Base-by-base conservation (phyloP, 2,888 invertebrate species). In the Thyatira batis region DNA sequence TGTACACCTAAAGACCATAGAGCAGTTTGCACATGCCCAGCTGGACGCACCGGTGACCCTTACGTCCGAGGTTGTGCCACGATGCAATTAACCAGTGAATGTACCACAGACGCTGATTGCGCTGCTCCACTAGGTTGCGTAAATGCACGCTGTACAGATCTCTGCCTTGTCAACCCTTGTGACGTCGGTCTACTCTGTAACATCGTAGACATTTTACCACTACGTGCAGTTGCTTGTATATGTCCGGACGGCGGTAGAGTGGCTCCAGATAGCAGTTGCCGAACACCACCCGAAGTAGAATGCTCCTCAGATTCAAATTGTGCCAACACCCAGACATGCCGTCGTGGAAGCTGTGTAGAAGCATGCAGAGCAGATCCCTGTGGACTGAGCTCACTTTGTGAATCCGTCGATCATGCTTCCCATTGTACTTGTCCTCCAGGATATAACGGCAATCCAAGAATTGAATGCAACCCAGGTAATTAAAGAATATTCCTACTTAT, bases 161-260 rank as follows among this genome's bases (percentile, higher is more conserved):
- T 97, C 3, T 98, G 98, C 73, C 85, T 93, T 10, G 93, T 94
- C 8, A 94, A 94, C 64, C 94, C 96, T 45, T 98, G 98, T 76
- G 94, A 94, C 13, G 89, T 93, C 4, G 96, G 96, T 62, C 96
- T 98, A 67, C 93, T 95, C 55, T 98, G 98, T 80, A 93, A 94
- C 56, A 96, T 97, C 0, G 89, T 96, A 10, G 96, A 97, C 67
- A 95, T 96, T 0, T 78, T 95, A 46, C 97, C 98, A 1, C 85
- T 97, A 60, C 94, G 97, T 51, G 97, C 97, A 0, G 95, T 97
- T 69, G 96, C 97, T 69, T 98, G 98, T 78, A 94, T 96, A 73
- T 98, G 98, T 84, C 96, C 97, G 13, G 93, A 95, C 43, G 97
- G 97, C 59, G 96, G 96, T 0, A 93, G 96, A 45, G 94, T 95